These are phyloP conservation scores for Sphaerophoria rueppellii DNA, from an alignment of 2,888 invertebrate species.

Conservation along the genomic window DNA sequence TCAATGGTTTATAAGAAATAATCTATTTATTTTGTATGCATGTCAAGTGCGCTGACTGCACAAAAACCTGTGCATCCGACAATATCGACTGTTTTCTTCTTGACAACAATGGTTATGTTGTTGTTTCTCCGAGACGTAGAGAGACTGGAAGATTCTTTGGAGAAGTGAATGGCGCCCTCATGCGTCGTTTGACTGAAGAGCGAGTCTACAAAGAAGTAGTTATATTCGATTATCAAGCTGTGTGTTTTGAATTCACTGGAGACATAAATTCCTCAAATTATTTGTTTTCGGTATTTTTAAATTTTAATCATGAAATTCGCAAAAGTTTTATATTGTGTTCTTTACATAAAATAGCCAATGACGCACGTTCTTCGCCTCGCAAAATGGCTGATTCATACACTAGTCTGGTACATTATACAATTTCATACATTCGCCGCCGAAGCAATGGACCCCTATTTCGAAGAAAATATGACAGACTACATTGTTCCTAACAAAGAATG, in stretches of 20 bases:
- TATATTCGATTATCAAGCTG: conserved; percentile 94
- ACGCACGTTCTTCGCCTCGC: conserved; percentile 84
- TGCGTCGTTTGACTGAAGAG: conserved; percentile 88
- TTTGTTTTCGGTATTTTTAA: conserved; percentile 84
- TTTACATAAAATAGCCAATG: conserved; percentile 83
- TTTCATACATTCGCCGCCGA: conserved; percentile 83
- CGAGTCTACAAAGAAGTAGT: conserved; percentile 89
- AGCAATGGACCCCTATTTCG: conserved; percentile 82
- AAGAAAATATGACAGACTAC: conserved; percentile 83
- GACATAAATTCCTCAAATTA: conserved; percentile 85
- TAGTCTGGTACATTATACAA: conserved; percentile 85
- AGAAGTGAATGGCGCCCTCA: conserved; percentile 90
- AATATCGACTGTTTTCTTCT: conserved; percentile 91
- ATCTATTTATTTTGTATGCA: background rate
- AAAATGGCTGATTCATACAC: conserved; percentile 85
- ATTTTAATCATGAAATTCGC: background rate
- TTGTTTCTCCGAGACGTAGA: conserved; percentile 88
- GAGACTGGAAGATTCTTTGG: conserved; percentile 95
- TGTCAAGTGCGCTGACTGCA: conserved; percentile 79
- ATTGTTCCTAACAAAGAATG: conserved; percentile 84
- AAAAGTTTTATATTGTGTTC: conserved; percentile 21
- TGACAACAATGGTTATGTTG: conserved; percentile 94
- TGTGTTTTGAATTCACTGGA: conserved; percentile 89
- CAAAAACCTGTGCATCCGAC: conserved; percentile 85
- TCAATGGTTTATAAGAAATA: no score